phyloP scores from a whole-genome alignment of 2,797 vertebrate genomes.

The Triplophysa yarkandensis region DNA sequence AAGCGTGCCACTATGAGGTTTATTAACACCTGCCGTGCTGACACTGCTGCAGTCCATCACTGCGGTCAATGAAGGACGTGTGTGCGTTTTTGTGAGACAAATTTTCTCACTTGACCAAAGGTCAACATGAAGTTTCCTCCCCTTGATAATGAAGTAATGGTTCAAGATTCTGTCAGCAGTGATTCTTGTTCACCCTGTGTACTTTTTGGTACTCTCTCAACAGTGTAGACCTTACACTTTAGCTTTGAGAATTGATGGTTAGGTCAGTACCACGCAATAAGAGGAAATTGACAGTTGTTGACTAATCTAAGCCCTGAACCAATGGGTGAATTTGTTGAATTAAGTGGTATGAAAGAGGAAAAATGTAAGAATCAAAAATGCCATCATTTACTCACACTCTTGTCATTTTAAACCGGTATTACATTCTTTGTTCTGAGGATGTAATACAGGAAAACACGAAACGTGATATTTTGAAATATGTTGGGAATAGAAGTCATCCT shows the following conservation, averaged over 20 bases:
- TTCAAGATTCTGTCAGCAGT: constrained; percentile 14
- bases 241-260: background rate
- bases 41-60: constrained; percentile 58
- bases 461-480: too few relatives aligned
- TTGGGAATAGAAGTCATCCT: too few relatives aligned
- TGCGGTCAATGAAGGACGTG: constrained; percentile 28
- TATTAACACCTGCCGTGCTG: constrained; percentile 52
- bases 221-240: background rate
- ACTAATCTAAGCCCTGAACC: too few relatives aligned
- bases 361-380: background rate
- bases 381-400: too few relatives aligned
- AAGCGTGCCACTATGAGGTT: constrained; percentile 21
- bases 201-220: constrained; percentile 1
- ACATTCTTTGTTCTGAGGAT: too few relatives aligned
- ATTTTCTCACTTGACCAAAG: background rate
- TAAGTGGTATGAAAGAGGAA: background rate
- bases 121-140: constrained; percentile 18
- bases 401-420: too few relatives aligned
- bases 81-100: constrained; percentile 27
- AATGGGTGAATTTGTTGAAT: background rate
- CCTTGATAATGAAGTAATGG: background rate
- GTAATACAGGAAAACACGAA: too few relatives aligned
- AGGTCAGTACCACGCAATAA: too few relatives aligned
- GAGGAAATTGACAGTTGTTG: too few relatives aligned
- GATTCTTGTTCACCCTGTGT: background rate